These are phyloP conservation scores for Genyomyrus donnyi DNA, from an alignment of 2,113 vertebrate genomes.

Conservation along the genomic window DNA sequence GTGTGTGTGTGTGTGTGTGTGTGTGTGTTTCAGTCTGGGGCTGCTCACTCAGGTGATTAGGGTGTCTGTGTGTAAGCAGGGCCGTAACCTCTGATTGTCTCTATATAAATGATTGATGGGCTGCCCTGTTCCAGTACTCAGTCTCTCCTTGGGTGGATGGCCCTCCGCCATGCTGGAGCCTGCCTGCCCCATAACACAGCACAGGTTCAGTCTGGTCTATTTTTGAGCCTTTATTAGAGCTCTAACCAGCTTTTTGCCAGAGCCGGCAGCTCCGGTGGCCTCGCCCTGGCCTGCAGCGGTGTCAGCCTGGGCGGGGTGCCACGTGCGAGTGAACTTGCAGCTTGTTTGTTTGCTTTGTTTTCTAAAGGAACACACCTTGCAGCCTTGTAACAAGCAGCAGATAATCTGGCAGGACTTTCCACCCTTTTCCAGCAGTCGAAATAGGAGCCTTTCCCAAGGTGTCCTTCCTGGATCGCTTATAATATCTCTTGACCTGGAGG, in stretches of 20 bases:
- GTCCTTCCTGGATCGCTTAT: background rate
- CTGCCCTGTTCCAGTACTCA: background rate
- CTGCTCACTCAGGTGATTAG: background rate
- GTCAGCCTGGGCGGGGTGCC: background rate
- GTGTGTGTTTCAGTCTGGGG: background rate
- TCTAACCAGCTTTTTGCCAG: background rate
- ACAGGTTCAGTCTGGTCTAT: background rate
- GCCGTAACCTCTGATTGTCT: background rate
- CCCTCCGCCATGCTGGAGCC: background rate
- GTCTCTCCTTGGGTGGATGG: background rate
- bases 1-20: background rate
- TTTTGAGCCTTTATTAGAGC: background rate
- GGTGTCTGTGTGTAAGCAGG: background rate
- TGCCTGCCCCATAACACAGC: background rate
- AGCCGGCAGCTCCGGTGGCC: background rate
- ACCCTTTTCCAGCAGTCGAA: background rate
- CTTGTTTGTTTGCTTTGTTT: conserved; percentile 8
- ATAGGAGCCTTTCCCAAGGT: background rate
- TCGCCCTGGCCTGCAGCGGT: background rate
- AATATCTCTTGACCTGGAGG: background rate
- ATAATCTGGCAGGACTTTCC: background rate
- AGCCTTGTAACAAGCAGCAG: background rate
- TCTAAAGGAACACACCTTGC: background rate
- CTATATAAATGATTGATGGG: background rate
- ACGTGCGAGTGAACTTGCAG: background rate